Evolutionary conservation across 2,113 vertebrate species (phyloP), one percentile per base, ranked within the genome.

Genomic region (Solea solea): DNA sequence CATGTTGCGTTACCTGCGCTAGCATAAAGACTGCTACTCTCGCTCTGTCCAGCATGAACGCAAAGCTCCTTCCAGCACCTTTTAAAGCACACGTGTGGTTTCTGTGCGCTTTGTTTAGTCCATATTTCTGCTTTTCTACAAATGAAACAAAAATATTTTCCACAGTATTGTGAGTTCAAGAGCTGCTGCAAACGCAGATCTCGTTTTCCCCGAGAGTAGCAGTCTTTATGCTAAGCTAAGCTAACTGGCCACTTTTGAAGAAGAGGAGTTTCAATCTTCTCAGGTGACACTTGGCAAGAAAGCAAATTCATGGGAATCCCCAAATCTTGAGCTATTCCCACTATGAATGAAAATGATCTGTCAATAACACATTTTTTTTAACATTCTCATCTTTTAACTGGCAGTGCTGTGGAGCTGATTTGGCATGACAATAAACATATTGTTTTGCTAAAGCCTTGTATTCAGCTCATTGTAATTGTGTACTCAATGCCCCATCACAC

Each of bases 351-450:
- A 66, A 51, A 34, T 74, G 66, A 69, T 64, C 53, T 73, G 56
- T 67, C 59, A 60, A 53, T 69, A 73, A 76, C 71, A 59, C 60
- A 57, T 40, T 41, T 28, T 28, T 56, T 67, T 76, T 55, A n/a
- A 67, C 59, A 16, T 64, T 62, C 51, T 57, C 34, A 9, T 58
- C 55, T 58, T 79, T 85, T 39, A 54, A 72, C 28, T 62, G 55
- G 42, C 64, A 53, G 7, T 83, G 64, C 69, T 81, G 21, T 79
- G 55, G 55, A 81, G 61, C 62, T 76, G 51, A 74, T 69, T 82
- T 81, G 63, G 69, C 75, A 80, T 74, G 76, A 88, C 73, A 88
- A 91, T 91, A 90, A 91, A 91, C 83, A 70, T 25, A 76, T 74
- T 64, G 82, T 84, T 84, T 90, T 86, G 72, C 74, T 85, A 41